Conservation (phyloP, 1,140 invertebrate species). For the Bradynema listronoti region DNA sequence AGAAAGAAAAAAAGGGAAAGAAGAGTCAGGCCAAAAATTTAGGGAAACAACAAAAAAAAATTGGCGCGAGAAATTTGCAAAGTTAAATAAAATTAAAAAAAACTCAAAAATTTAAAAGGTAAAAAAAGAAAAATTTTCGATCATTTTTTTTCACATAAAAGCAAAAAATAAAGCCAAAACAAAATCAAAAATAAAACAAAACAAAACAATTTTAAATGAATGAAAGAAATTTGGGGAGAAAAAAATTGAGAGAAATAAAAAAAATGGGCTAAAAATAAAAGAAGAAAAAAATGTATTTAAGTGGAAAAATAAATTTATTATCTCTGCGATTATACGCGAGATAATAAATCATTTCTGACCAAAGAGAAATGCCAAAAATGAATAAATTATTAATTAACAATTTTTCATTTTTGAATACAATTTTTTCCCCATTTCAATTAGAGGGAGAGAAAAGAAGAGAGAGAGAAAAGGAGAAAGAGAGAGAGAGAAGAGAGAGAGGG, state of each 20-base stretch:
- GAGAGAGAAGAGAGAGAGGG: neutral
- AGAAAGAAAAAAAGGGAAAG: too few relatives aligned
- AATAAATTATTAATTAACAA: neutral
- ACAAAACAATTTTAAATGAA: too few relatives aligned
- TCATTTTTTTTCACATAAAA: too few relatives aligned
- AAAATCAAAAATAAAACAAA: too few relatives aligned
- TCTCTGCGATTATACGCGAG: neutral
- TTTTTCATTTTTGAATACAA: too few relatives aligned
- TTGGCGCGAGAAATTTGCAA: neutral
- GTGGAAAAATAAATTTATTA: neutral
- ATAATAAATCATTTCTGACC: too few relatives aligned
- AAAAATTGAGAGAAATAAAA: neutral
- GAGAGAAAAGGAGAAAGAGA: neutral
- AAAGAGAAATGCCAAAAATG: neutral
- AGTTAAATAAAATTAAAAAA: neutral
- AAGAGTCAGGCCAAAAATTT: too few relatives aligned
- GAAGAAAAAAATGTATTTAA: neutral
- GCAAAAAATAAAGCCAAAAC: too few relatives aligned
- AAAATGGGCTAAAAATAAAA: neutral
- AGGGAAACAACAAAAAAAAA: too few relatives aligned
- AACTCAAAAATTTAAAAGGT: neutral
- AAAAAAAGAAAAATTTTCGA: constrained; percentile 1
- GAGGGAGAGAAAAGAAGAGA: neutral
- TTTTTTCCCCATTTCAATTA: neutral
- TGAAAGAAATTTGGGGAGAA: too few relatives aligned